Conservation (phyloP, 2,888 invertebrate genomes). For the Choreutis nemorana region DNA sequence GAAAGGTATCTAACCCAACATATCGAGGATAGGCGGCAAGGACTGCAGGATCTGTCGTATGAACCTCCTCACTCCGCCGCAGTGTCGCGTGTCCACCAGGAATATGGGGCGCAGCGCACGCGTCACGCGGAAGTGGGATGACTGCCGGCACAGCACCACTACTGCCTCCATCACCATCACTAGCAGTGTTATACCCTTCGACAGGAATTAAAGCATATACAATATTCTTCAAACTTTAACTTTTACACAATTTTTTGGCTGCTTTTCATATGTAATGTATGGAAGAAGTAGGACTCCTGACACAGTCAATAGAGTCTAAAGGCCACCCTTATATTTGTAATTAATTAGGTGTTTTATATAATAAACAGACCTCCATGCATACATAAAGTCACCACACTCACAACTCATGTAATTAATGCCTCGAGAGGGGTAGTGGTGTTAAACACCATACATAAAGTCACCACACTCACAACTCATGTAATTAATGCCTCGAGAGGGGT, state of each 20-base stretch:
- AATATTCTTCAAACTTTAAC: neutral
- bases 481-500: no score
- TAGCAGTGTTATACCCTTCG: constrained; percentile 74
- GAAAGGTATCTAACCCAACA: constrained; percentile 67
- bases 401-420: no score
- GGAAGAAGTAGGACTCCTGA: no score
- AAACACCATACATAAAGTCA: no score
- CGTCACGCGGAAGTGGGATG: constrained; percentile 87
- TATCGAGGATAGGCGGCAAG: constrained; percentile 86
- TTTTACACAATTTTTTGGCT: neutral
- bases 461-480: no score
- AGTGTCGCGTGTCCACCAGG: constrained; percentile 84
- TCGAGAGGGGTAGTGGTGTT: no score
- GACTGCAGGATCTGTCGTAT: constrained; percentile 85
- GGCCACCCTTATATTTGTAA: no score
- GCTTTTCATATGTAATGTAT: neutral
- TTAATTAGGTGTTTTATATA: no score
- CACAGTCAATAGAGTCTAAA: no score
- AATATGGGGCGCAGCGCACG: constrained; percentile 88
- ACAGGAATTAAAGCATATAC: constrained; percentile 3
- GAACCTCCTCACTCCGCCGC: constrained; percentile 79
- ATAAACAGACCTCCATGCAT: no score
- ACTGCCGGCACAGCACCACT: constrained; percentile 80
- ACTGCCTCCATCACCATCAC: constrained; percentile 87
- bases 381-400: no score